Percentiles rank a stretch among this genome's conserved stretches.
phyloP scores from a whole-genome alignment of 2,888 invertebrate species.

The Sinodicranocentrus sp. region DNA sequence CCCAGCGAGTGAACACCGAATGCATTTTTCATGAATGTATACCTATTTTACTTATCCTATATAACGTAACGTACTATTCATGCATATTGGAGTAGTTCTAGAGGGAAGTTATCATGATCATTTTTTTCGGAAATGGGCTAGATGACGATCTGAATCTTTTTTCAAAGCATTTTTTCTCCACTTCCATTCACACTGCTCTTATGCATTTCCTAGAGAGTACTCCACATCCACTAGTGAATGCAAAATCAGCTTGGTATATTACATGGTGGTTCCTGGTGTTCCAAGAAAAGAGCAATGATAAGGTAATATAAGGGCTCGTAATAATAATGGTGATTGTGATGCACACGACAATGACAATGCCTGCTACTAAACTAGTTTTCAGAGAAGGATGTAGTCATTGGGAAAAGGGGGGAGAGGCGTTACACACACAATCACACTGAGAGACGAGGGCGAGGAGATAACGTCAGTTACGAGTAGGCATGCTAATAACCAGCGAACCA shows the following conservation, averaged over 20 bases:
- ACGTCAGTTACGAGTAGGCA: slow-evolving; percentile 24
- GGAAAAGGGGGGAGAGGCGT: neutral
- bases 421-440: no score
- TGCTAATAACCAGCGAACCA: slow-evolving; percentile 43
- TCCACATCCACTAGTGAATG: no score
- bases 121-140: slow-evolving; percentile 5
- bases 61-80: no score
- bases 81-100: no score
- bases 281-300: slow-evolving; percentile 3
- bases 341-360: slow-evolving; percentile 53
- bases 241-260: neutral
- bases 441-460: slow-evolving; percentile 18
- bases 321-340: slow-evolving; percentile 61
- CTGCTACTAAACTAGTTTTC: slow-evolving; percentile 32
- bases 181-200: no score
- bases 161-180: no score
- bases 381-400: neutral
- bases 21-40: no score
- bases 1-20: no score
- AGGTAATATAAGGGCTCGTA: slow-evolving; percentile 4
- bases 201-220: no score
- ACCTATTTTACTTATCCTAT: no score
- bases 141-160: neutral
- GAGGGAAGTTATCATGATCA: no score
- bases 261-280: no score